A percentile compares a stretch with the other conserved stretches of the same genome.
phyloP scores from a whole-genome alignment of 2,888 invertebrate genomes.

The Graphium colonna region DNA sequence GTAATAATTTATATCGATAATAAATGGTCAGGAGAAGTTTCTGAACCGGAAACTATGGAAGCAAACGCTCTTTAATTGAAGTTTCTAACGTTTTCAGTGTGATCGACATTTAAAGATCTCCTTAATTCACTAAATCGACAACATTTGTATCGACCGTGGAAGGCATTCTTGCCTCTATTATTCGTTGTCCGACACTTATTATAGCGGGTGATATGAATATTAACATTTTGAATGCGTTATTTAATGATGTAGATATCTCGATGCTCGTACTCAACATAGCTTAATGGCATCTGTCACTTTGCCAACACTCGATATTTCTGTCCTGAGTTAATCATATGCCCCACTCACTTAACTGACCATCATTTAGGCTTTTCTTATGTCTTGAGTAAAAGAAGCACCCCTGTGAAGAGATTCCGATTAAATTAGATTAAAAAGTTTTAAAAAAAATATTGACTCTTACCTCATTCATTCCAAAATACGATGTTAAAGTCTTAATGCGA shows the following conservation, averaged over 20 bases:
- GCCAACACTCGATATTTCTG: conserved; percentile 2
- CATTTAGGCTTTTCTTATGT: not conserved
- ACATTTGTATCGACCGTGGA: not conserved
- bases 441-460: not conserved
- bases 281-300: not conserved
- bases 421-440: not conserved
- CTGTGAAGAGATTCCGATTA: not conserved
- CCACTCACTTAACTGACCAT: not conserved
- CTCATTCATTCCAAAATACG: not conserved
- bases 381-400: too few species aligned
- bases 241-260: not conserved
- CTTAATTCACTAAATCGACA: not conserved
- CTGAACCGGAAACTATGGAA: not conserved
- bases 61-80: not conserved
- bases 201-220: too few species aligned
- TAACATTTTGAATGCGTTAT: not conserved
- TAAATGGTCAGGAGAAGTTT: not conserved
- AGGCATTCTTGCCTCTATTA: not conserved
- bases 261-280: not conserved
- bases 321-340: conserved; percentile 3
- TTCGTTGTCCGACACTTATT: not conserved
- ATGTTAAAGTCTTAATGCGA: too few species aligned
- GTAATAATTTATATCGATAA: not conserved
- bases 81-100: not conserved
- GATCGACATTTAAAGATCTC: not conserved